Conservation (phyloP, 2,888 invertebrate species). For the Scelioninae gen. 1 region DNA sequence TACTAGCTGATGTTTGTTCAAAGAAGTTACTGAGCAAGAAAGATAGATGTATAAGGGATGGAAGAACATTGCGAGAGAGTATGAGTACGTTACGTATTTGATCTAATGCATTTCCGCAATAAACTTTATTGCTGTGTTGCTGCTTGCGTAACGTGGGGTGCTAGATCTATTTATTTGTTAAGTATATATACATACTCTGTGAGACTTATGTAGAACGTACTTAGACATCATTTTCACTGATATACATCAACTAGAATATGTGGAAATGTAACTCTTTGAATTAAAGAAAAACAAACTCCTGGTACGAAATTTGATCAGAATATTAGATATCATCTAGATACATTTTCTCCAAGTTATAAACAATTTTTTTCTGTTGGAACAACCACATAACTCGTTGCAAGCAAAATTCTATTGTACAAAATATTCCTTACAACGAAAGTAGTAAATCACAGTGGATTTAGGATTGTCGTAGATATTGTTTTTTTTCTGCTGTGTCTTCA, state of each 20-base stretch:
- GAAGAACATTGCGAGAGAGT: conserved; percentile 60
- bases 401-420: conserved; percentile 8
- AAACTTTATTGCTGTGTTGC: conserved; percentile 82
- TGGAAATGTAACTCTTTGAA: background rate
- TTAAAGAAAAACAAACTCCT: background rate
- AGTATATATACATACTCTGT: conserved; percentile 45
- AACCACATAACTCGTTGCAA: background rate
- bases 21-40: conserved; percentile 60
- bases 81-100: conserved; percentile 78
- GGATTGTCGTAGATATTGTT: conserved; percentile 19
- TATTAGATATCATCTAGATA: background rate
- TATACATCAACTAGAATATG: background rate
- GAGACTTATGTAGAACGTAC: conserved; percentile 39
- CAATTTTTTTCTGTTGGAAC: background rate
- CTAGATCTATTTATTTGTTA: conserved; percentile 71
- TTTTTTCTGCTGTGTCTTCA: conserved; percentile 16
- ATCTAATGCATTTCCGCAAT: conserved; percentile 83
- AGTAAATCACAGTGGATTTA: conserved; percentile 4
- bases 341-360: background rate
- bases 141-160: conserved; percentile 73
- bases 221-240: conserved; percentile 31
- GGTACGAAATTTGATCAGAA: background rate
- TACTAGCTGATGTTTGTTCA: conserved; percentile 69
- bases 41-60: conserved; percentile 26
- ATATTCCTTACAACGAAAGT: conserved; percentile 8